A percentile compares a stretch with the other conserved stretches of the same genome.
These are phyloP conservation scores for Embidobia sp. DNA, from an alignment of 2,888 invertebrate species.

Conservation along the genomic window DNA sequence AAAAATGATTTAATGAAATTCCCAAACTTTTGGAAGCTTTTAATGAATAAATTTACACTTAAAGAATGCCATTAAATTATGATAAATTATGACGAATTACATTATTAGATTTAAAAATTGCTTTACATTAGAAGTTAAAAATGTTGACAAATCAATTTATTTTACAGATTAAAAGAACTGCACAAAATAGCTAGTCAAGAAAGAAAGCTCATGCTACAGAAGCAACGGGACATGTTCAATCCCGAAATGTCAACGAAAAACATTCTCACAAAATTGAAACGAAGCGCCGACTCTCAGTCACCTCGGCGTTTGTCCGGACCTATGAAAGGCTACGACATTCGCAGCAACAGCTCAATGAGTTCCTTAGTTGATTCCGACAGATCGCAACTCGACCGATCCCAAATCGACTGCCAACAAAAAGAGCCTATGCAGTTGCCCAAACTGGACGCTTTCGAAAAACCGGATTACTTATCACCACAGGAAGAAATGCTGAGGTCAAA, in stretches of 20 bases:
- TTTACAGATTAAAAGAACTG: conserved; percentile 82
- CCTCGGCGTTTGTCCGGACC: conserved; percentile 82
- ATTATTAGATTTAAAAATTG: too few relatives aligned
- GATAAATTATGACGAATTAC: too few relatives aligned
- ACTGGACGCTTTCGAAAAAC: conserved; percentile 23
- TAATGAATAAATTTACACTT: too few relatives aligned
- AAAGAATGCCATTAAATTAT: too few relatives aligned
- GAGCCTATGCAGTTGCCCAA: conserved; percentile 35
- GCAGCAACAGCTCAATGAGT: conserved; percentile 81
- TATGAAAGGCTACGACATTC: conserved; percentile 82
- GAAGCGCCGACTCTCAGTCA: conserved; percentile 80
- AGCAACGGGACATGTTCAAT: conserved; percentile 83
- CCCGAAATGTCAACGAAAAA: conserved; percentile 82
- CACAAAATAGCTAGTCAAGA: conserved; percentile 83
- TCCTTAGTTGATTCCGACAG: conserved; percentile 79
- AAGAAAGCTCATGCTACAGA: conserved; percentile 82
- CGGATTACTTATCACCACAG: conserved; percentile 32
- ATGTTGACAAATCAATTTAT: too few relatives aligned
- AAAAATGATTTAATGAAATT: too few relatives aligned
- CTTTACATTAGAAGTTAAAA: too few relatives aligned
- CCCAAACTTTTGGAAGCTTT: too few relatives aligned
- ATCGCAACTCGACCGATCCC: conserved; percentile 78
- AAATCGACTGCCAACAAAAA: conserved; percentile 71
- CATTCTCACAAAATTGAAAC: conserved; percentile 82
- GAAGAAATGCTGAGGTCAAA: conserved; percentile 67